phyloP scores from a whole-genome alignment of 2,113 vertebrate genomes.

The Sterna hirundo region DNA sequence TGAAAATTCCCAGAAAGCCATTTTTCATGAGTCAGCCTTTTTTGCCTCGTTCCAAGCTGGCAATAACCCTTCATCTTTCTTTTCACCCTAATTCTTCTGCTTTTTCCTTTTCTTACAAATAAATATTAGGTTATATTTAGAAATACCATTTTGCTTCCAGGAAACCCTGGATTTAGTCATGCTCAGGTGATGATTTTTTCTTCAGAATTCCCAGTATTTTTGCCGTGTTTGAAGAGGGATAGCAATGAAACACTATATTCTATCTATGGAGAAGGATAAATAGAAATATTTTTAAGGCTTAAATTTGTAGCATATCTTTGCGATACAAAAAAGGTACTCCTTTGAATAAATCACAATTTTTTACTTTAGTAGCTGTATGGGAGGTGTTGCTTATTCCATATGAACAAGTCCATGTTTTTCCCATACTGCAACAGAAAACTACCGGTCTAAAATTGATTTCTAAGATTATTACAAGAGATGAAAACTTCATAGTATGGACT shows the following conservation, averaged over 20 bases:
- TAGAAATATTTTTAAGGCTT: not conserved
- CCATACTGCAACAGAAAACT: not conserved
- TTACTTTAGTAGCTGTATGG: not conserved
- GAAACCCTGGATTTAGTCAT: not conserved
- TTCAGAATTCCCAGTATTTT: not conserved
- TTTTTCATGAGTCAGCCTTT: not conserved
- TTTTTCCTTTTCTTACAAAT: not conserved
- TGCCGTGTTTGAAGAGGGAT: not conserved
- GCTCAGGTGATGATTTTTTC: not conserved
- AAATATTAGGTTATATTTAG: not conserved
- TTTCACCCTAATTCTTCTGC: not conserved
- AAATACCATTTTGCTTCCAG: not conserved
- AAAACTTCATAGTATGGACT: not conserved
- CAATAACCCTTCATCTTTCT: not conserved
- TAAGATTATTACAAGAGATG: not conserved
- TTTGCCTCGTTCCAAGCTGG: not conserved
- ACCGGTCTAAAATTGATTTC: not conserved
- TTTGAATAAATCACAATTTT: not conserved
- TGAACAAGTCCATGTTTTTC: not conserved
- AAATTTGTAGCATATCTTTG: not conserved
- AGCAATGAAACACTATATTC: not conserved
- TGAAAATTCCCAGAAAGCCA: not conserved
- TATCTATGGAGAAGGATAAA: not conserved
- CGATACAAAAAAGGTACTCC: not conserved
- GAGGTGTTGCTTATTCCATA: not conserved